Conservation (phyloP, 2,113 vertebrate genomes). For the Vireo altiloquus region DNA sequence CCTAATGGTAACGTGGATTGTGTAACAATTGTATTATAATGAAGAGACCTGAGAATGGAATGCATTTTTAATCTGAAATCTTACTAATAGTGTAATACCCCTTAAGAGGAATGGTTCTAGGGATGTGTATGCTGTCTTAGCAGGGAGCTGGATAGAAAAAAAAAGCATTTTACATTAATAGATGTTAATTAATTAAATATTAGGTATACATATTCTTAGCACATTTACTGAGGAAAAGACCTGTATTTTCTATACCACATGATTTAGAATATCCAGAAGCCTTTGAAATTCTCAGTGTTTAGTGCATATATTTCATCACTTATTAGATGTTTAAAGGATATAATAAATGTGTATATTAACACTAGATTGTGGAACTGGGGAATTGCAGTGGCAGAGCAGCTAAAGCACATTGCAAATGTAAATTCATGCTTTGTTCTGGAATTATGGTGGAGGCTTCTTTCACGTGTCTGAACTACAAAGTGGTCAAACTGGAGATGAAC, state of each 20-base stretch:
- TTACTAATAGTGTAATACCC: neutral
- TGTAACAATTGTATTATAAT: neutral
- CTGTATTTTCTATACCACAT: neutral
- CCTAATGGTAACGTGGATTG: neutral
- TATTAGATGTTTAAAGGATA: neutral
- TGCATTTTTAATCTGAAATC: conserved; percentile 6
- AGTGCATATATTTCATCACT: neutral
- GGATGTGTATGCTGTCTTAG: neutral
- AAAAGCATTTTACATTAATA: neutral
- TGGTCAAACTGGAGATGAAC: neutral
- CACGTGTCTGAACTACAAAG: neutral
- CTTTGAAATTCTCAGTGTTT: neutral
- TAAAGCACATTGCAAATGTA: neutral
- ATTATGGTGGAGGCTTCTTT: neutral
- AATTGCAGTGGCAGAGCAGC: neutral
- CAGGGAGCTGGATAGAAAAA: neutral
- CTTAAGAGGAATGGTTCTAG: neutral
- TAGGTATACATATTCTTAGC: neutral
- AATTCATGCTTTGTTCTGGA: neutral
- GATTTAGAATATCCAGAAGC: neutral
- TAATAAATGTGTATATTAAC: neutral
- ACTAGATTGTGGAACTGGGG: neutral
- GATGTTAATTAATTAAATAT: neutral
- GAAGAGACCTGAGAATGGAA: neutral
- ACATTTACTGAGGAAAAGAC: neutral